phyloP scores from a whole-genome alignment of 2,113 vertebrate genomes.

The Melanocharis versteri region DNA sequence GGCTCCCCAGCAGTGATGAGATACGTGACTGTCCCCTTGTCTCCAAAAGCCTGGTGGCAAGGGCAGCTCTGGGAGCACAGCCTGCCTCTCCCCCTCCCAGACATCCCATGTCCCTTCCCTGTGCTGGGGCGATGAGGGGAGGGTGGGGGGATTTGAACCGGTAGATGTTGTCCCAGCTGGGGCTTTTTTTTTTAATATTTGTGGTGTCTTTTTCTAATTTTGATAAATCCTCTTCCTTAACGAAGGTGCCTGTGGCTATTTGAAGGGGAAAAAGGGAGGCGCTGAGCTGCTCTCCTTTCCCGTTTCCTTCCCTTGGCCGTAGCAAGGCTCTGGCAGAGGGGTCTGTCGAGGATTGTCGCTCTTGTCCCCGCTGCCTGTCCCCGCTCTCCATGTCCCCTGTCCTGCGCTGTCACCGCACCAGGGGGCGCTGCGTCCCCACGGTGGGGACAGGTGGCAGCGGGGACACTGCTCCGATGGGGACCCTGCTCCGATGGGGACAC shows the following conservation, averaged over 20 bases:
- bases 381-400: neutral
- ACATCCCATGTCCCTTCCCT: neutral
- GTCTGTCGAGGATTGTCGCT: neutral
- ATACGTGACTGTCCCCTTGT: neutral
- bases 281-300: neutral
- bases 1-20: neutral
- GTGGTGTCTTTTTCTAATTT: constrained; percentile 36
- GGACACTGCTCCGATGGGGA: neutral
- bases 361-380: neutral
- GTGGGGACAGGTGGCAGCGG: neutral
- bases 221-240: constrained; percentile 33
- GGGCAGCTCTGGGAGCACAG: neutral
- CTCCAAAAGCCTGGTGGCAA: neutral
- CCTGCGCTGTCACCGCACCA: neutral
- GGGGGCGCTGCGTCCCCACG: neutral
- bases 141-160: neutral
- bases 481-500: neutral
- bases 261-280: rapidly evolving
- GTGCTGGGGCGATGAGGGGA: neutral
- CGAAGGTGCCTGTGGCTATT: neutral
- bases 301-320: neutral
- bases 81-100: neutral
- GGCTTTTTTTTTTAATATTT: neutral
- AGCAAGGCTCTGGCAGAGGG: neutral
- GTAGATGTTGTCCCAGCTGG: neutral